phyloP scores from a whole-genome alignment of 2,113 vertebrate species.

The Rhinopithecus roxellana region DNA sequence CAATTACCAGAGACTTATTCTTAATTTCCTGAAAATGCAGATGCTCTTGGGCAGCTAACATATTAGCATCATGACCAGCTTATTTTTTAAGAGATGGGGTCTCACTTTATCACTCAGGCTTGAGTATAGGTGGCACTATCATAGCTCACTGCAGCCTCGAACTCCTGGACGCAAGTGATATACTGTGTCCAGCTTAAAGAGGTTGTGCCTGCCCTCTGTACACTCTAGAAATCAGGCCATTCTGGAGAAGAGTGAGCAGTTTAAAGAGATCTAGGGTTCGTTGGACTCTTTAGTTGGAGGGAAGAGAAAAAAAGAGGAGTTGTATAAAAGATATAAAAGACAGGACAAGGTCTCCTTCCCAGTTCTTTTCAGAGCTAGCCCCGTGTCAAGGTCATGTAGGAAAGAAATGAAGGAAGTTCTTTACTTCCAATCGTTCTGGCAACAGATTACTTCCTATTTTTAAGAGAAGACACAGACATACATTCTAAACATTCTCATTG shows the following conservation, averaged over 20 bases:
- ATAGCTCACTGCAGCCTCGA: too few relatives aligned
- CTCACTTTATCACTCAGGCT: too few relatives aligned
- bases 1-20: background rate
- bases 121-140: too few relatives aligned
- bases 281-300: background rate
- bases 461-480: background rate
- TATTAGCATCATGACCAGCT: background rate
- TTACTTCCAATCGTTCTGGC: background rate
- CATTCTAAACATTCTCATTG: background rate
- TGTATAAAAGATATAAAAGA: background rate
- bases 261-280: background rate
- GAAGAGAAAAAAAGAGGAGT: background rate
- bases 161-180: too few relatives aligned
- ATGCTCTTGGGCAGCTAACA: background rate
- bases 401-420: background rate
- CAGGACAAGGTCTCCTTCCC: background rate
- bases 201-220: background rate
- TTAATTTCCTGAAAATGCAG: background rate
- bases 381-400: background rate
- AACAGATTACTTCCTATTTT: background rate
- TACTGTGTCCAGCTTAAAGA: background rate
- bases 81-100: background rate
- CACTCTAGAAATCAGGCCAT: background rate
- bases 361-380: background rate
- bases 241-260: background rate